Evolutionary conservation across 2,888 invertebrate genomes (phyloP).

Genomic region (Dusona sp.): DNA sequence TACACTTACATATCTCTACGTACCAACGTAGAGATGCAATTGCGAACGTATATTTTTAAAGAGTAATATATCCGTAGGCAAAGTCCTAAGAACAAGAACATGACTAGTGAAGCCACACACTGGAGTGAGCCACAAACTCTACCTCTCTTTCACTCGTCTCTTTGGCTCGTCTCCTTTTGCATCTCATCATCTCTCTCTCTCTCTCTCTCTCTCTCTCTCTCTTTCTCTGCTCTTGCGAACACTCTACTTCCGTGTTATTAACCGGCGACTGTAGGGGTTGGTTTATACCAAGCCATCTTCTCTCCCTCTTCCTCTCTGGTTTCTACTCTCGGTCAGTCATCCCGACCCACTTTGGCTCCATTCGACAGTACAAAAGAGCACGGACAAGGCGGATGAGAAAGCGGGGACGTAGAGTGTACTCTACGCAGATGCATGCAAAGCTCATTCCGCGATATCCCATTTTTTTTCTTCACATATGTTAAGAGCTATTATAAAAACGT

Average conservation of each 20-base stretch:
- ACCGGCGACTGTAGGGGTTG: constrained; percentile 43
- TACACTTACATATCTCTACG: constrained; percentile 24
- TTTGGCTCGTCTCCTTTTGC: constrained; percentile 38
- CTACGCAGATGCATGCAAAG: not conserved
- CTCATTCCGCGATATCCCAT: not conserved
- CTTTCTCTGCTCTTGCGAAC: constrained; percentile 32
- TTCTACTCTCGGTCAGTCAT: constrained; percentile 65
- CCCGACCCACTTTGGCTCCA: constrained; percentile 62
- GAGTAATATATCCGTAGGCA: constrained; percentile 36
- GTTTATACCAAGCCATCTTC: constrained; percentile 35
- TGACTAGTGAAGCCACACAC: constrained; percentile 46
- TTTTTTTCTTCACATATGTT: not conserved
- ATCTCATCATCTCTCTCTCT: constrained; percentile 57
- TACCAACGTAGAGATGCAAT: constrained; percentile 49
- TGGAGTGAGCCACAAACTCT: constrained; percentile 33
- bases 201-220: not conserved
- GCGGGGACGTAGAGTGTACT: not conserved
- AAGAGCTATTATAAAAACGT: not conserved
- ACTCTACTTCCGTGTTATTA: constrained; percentile 65
- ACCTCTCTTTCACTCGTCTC: constrained; percentile 32
- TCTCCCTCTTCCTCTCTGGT: not conserved
- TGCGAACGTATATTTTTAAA: constrained; percentile 46
- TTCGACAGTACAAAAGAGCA: constrained; percentile 64
- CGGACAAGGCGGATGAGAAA: constrained; percentile 32
- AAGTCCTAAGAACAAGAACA: constrained; percentile 28